Evolutionary conservation across 2,888 invertebrate species (phyloP), one percentile per base, ranked within the genome.

Genomic region (Epinotia nisella): DNA sequence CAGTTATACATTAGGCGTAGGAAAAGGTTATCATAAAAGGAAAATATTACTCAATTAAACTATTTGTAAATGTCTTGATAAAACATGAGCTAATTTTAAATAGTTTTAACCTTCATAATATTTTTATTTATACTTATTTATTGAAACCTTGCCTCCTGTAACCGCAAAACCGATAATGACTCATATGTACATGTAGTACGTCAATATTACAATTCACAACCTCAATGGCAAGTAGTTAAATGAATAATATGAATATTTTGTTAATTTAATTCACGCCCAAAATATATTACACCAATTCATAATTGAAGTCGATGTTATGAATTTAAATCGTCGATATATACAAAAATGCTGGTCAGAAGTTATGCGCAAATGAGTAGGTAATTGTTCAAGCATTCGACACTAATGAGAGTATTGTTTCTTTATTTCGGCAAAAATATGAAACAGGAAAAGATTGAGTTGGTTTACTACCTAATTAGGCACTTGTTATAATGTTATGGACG

Each of bases 21-120:
- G 3, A 3, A 56, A 56, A 56, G 13, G 15, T 15, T 17, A 53
- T 21, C 10, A 19, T 19, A 13, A 56, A 41, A 21, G 13, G 41
- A 7, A 41, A 53, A 11, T 19, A 19, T 11, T n/a, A 19, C n/a
- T 41, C 2, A 35, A 64, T 7, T 64, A 1, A 35, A 64, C 49
- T 49, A 11, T 19, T 9, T 10, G 10, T 53, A 55, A 51, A 64
- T 21, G 5, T 7, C 51, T 55, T 21, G 39, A 65, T 65, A 19
- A 55, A 65, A 39, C 39, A 55, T 65, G 62, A 56, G 21, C 10
- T 56, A 58, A 65, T 41, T 53, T 21, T 41, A 66, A 56, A 41
- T 39, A 15, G 53, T 19, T 5, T 39, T 55, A 65, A 41, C 65
- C 65, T 55, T 55, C 10, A 41, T 17, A 21, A 19, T 65, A 17